Conservation (phyloP, 2,888 invertebrate genomes). For the Stenolophus ochropezus region DNA sequence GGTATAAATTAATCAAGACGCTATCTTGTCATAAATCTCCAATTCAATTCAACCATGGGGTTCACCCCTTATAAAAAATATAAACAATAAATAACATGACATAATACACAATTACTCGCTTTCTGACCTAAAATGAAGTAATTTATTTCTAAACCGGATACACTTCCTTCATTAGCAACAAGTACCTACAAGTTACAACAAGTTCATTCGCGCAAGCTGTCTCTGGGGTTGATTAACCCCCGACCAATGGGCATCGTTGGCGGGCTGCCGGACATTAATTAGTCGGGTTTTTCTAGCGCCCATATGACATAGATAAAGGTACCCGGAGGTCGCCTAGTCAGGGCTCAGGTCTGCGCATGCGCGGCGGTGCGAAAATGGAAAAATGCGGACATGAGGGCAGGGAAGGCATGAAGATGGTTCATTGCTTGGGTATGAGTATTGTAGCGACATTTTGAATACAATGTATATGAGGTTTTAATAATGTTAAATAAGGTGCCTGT, state of each 20-base stretch:
- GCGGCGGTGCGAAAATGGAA: constrained; percentile 1
- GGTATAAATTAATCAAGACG: not conserved
- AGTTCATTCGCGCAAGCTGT: constrained; percentile 4
- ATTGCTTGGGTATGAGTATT: not conserved
- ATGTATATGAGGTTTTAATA: no score
- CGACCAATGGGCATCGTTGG: constrained; percentile 2
- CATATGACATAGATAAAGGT: constrained; percentile 56
- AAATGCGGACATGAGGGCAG: constrained; percentile 11
- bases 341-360: not conserved
- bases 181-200: no score
- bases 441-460: not conserved
- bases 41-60: not conserved
- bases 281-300: constrained; percentile 53
- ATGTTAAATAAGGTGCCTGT: no score
- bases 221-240: constrained; percentile 19
- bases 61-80: not conserved
- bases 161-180: constrained; percentile 31
- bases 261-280: constrained; percentile 26
- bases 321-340: constrained; percentile 33
- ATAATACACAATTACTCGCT: not conserved
- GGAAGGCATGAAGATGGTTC: not conserved
- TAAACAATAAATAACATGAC: not conserved
- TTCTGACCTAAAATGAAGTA: constrained; percentile 7
- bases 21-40: not conserved
- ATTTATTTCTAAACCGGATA: constrained; percentile 22